Conservation (phyloP, 1,140 invertebrate species). For the Tetramorium alpestre region DNA sequence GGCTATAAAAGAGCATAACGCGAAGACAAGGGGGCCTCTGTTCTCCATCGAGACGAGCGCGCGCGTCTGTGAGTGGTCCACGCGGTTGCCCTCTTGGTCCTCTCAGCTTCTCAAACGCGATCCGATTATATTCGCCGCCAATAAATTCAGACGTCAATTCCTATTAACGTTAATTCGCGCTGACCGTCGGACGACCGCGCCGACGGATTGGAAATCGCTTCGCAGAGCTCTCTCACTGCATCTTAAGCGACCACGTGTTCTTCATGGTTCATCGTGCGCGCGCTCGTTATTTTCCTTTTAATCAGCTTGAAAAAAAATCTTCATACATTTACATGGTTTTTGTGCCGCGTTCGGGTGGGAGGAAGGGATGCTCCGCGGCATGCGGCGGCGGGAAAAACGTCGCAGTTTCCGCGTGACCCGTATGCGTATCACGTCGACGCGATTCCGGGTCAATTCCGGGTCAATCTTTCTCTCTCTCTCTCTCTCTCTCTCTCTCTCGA, state of each 20-base stretch:
- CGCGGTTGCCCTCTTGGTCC: background rate
- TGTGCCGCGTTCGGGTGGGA: slow-evolving; percentile 51
- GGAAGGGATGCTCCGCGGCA: slow-evolving; percentile 52
- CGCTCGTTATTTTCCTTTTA: background rate
- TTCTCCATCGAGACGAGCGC: slow-evolving; percentile 65
- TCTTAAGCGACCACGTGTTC: background rate
- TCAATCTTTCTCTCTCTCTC: background rate
- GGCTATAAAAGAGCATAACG: slow-evolving; percentile 41
- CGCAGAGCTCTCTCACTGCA: background rate
- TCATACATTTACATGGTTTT: background rate
- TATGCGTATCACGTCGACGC: slow-evolving; percentile 58
- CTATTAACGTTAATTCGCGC: slow-evolving; percentile 21
- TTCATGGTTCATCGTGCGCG: background rate
- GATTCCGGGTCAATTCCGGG: slow-evolving; percentile 16
- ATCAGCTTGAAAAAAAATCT: background rate
- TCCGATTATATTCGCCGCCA: background rate
- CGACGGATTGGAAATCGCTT: background rate
- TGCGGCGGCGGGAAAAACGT: slow-evolving; percentile 63
- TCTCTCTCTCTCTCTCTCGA: background rate
- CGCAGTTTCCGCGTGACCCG: slow-evolving; percentile 72
- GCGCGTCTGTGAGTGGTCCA: slow-evolving; percentile 30
- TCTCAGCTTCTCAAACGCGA: background rate
- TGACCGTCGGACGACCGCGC: background rate
- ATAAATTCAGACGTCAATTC: slow-evolving; percentile 16
- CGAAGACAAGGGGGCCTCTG: slow-evolving; percentile 76